Percentiles rank a stretch among this genome's conserved stretches.
These are phyloP conservation scores for Isoperla grammatica DNA, from an alignment of 2,888 invertebrate species.

Conservation along the genomic window DNA sequence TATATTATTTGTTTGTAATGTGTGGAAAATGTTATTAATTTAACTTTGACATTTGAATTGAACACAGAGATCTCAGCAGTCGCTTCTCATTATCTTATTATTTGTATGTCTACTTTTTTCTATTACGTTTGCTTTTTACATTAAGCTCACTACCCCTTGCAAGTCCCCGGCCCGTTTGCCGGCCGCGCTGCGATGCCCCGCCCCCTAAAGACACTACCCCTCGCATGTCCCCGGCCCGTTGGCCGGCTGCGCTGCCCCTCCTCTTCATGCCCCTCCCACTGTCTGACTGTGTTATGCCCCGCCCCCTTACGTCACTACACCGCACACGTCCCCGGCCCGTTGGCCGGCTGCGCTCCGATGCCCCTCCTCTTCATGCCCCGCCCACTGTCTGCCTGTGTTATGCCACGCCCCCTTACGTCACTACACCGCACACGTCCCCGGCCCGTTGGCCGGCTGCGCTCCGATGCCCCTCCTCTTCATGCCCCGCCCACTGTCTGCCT, in stretches of 20 bases:
- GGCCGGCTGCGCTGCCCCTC: conserved; percentile 64
- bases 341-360: conserved; percentile 61
- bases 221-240: conserved; percentile 67
- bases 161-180: conserved; percentile 56
- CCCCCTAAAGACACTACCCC: too few relatives aligned
- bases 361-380: conserved; percentile 51
- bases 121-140: too few relatives aligned
- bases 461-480: conserved; percentile 47
- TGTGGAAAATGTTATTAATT: too few relatives aligned
- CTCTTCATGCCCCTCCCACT: conserved; percentile 64
- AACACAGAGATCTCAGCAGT: too few relatives aligned
- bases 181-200: conserved; percentile 56
- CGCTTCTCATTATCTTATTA: too few relatives aligned
- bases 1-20: too few relatives aligned
- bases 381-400: conserved; percentile 64
- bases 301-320: too few relatives aligned
- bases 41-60: too few relatives aligned
- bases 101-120: too few relatives aligned
- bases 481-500: conserved; percentile 65
- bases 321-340: conserved; percentile 51
- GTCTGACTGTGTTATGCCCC: too few relatives aligned
- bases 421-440: conserved; percentile 43
- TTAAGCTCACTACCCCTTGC: too few relatives aligned
- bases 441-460: conserved; percentile 64
- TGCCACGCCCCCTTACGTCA: conserved; percentile 32